phyloP scores from a whole-genome alignment of 2,888 invertebrate species.

The Ennomos quercinarius region DNA sequence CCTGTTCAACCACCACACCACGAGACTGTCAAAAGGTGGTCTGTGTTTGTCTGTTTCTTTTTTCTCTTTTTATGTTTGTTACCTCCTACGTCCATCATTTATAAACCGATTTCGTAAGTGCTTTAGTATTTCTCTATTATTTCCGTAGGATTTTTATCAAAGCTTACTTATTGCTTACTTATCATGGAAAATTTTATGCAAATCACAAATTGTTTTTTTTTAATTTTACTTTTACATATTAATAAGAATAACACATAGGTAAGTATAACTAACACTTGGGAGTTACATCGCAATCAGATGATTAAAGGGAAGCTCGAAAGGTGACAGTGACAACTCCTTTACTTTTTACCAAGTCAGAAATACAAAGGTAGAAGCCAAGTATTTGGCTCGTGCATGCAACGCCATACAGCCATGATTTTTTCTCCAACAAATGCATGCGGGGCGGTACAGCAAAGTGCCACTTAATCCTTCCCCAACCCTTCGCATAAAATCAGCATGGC shows the following conservation, averaged over 20 bases:
- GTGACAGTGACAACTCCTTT: constrained; percentile 46
- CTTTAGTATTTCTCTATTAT: no score
- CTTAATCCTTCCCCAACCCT: constrained; percentile 77
- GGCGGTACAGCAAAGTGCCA: constrained; percentile 79
- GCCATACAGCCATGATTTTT: constrained; percentile 66
- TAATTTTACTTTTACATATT: no score
- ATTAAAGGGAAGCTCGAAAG: constrained; percentile 74
- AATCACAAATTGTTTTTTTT: no score
- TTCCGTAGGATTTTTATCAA: no score
- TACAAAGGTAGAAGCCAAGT: neutral
- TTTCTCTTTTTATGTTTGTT: no score
- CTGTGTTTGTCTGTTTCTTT: no score
- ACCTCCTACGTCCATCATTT: no score
- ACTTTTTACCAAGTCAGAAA: neutral
- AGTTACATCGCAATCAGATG: constrained; percentile 62
- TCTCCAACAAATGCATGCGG: constrained; percentile 60
- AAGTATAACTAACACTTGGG: constrained; percentile 43
- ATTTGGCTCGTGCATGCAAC: constrained; percentile 33
- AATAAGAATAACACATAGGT: neutral
- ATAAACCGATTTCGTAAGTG: no score
- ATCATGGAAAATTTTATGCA: no score
- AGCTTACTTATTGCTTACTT: no score
- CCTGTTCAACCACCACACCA: no score
- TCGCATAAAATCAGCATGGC: constrained; percentile 79
- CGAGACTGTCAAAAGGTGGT: no score